Evolutionary conservation across 2,797 vertebrate species (phyloP), one percentile per base, ranked within the genome.

Genomic region (Periparus ater): DNA sequence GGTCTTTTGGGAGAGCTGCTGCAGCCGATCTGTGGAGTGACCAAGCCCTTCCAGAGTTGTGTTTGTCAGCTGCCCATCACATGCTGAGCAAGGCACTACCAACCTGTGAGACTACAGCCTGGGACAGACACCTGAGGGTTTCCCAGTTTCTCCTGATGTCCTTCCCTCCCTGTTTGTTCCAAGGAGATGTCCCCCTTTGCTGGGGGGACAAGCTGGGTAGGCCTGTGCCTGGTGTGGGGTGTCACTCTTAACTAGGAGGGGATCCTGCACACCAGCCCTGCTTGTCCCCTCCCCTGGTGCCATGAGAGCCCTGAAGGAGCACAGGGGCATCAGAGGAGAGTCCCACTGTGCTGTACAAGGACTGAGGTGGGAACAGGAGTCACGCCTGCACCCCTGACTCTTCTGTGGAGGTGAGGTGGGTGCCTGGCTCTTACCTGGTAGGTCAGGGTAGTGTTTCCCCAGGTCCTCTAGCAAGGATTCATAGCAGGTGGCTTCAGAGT

Each of bases 401-500:
- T n/a, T 42, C 40, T 50, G 18, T 30, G 63, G 54, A 30, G 18
- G 16, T 21, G 23, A 22, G 50, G 8, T 47, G 32, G 30, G 29
- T 62, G 47, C 32, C 20, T 76, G 29, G 40, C 29, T 78, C 91
- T 94, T 73, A 97, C 97, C 87, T 93, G 93, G 87, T 32, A 97
- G 58, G 34, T 92, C 86, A 58, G 96, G 91, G 55, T 71, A 67
- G 32, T 80, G 47, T 29, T 79, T 89, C 38, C 66, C 94, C 40
- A 97, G 53, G 45, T 97, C 95, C 26, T 97, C 90, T n/a, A 98
- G 58, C 9, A 97, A 48, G 40, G 96, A 96, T 86, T 97, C 87
- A 2, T 96, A 97, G 71, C 32, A 66, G 10, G 54, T 86, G 21
- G 61, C 71, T 47, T 96, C 68, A 23, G 87, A 73, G 17, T 61